These are phyloP conservation scores for Eulemur rufifrons DNA, from an alignment of 2,113 vertebrate species.

Conservation along the genomic window DNA sequence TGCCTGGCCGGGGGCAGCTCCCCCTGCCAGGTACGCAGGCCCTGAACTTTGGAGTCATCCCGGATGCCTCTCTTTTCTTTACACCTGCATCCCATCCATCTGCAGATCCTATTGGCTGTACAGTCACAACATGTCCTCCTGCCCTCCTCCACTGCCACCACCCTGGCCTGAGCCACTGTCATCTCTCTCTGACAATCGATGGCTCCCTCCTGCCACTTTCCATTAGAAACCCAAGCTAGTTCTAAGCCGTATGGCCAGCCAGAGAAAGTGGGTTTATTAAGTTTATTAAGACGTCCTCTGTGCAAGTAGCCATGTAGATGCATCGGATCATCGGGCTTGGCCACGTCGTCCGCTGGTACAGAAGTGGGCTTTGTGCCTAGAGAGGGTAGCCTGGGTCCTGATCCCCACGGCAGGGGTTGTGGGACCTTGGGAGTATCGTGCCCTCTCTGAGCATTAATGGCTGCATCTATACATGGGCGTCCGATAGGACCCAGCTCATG, in stretches of 20 bases:
- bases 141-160: background rate
- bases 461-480: background rate
- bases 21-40: background rate
- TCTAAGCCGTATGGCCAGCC: background rate
- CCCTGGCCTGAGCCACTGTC: no score
- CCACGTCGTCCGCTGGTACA: accelerated
- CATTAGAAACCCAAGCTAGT: background rate
- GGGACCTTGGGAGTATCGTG: background rate
- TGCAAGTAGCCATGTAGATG: accelerated
- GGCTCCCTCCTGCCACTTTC: background rate
- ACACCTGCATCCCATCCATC: accelerated
- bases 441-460: background rate
- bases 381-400: background rate
- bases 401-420: accelerated
- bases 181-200: background rate
- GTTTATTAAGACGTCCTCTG: background rate
- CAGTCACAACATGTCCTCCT: no score
- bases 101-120: background rate
- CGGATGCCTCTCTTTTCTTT: background rate
- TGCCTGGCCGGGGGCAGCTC: background rate
- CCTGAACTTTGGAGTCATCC: background rate
- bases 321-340: background rate
- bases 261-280: background rate
- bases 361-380: background rate
- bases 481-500: accelerated